A percentile compares a stretch with the other conserved stretches of the same genome.
Conservation (phyloP, 2,888 invertebrate species). For the Temnothorax ravouxi region DNA sequence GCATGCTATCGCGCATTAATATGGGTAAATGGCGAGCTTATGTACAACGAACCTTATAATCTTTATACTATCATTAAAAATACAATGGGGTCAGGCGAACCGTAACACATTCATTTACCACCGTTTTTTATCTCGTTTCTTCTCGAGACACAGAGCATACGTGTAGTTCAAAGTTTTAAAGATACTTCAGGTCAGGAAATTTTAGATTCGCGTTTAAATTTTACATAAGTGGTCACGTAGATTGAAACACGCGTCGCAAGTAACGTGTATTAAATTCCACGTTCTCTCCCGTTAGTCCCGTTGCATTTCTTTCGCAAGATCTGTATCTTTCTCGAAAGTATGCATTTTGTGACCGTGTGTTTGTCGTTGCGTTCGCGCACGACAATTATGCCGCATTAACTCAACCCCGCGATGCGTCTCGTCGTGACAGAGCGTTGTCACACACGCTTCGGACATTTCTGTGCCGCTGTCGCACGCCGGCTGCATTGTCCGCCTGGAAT, state of each 20-base stretch:
- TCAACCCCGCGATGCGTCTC: slow-evolving; percentile 1
- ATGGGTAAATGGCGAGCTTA: neutral
- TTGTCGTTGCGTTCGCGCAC: neutral
- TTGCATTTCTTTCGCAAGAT: neutral
- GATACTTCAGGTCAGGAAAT: neutral
- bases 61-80: neutral
- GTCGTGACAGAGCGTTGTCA: slow-evolving; percentile 56
- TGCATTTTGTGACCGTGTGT: neutral
- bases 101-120: neutral
- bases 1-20: neutral
- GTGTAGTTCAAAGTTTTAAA: neutral
- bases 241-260: neutral
- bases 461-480: neutral
- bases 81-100: neutral
- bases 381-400: slow-evolving; percentile 21
- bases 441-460: slow-evolving; percentile 50
- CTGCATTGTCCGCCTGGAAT: slow-evolving; percentile 60
- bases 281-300: neutral
- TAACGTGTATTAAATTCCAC: neutral
- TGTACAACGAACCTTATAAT: slow-evolving; percentile 2
- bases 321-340: neutral
- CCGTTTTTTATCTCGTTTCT: neutral
- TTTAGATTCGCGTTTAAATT: slow-evolving; percentile 10
- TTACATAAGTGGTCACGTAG: neutral
- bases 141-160: neutral